Evolutionary conservation across 2,797 vertebrate species (phyloP).

Genomic region (Pangasius larnaudii): DNA sequence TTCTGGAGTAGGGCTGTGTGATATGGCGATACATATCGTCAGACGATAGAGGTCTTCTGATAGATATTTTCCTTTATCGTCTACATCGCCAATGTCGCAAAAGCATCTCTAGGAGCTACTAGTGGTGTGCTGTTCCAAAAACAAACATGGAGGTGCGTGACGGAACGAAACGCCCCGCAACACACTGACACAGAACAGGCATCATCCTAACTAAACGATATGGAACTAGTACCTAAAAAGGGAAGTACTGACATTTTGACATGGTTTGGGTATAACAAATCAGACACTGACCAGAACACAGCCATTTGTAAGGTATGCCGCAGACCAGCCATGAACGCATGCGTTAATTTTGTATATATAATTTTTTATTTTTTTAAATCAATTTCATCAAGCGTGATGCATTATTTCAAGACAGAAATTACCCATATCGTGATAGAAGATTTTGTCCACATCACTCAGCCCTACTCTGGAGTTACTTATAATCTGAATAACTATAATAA

Average conservation of each 20-base stretch:
- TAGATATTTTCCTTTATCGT: not conserved
- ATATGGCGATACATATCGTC: not conserved
- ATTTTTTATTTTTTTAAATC: not conserved
- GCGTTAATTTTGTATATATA: not conserved
- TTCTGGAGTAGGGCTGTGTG: slow-evolving; percentile 27
- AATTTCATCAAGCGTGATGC: not conserved
- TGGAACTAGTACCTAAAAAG: not conserved
- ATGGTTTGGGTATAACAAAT: not conserved
- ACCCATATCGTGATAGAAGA: not conserved
- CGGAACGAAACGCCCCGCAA: too few species aligned
- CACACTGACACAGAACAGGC: too few species aligned
- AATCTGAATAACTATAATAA: not conserved
- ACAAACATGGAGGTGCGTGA: not conserved
- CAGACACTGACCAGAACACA: too few species aligned
- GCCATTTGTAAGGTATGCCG: too few species aligned
- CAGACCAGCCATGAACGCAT: too few species aligned
- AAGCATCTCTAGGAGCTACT: not conserved
- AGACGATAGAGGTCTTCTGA: not conserved
- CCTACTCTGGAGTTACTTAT: not conserved
- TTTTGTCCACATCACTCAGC: not conserved
- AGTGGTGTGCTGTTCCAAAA: not conserved
- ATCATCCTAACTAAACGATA: too few species aligned
- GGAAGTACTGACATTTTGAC: not conserved
- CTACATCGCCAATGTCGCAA: not conserved
- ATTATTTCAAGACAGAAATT: not conserved